phyloP scores from a whole-genome alignment of 2,888 invertebrate genomes.

The Buathra laborator region DNA sequence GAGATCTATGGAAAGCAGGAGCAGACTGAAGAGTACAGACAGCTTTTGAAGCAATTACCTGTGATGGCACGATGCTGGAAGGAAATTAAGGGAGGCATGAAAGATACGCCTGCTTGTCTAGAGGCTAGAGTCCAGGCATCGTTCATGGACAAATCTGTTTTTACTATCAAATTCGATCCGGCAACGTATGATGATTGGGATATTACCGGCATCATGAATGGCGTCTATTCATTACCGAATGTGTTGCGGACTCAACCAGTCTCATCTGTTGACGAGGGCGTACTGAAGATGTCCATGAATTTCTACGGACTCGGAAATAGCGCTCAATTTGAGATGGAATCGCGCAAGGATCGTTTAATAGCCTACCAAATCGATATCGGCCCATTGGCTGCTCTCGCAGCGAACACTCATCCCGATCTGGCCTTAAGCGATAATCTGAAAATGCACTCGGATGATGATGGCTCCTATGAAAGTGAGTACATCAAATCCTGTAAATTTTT shows the following conservation, averaged over 20 bases:
- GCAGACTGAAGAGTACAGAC: conserved; percentile 86
- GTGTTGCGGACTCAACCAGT: not conserved
- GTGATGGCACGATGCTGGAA: conserved; percentile 82
- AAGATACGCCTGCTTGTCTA: conserved; percentile 87
- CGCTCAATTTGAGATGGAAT: not conserved
- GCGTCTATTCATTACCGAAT: not conserved
- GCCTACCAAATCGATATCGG: not conserved
- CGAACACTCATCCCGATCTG: conserved; percentile 46
- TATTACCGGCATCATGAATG: not conserved
- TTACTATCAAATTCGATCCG: conserved; percentile 86
- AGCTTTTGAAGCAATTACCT: conserved; percentile 84
- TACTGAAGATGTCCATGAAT: not conserved
- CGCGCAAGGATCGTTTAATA: not conserved
- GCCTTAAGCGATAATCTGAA: conserved; percentile 6
- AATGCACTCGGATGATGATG: conserved; percentile 15
- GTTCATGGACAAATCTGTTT: conserved; percentile 86
- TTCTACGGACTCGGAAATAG: not conserved
- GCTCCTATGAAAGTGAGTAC: conserved; percentile 41
- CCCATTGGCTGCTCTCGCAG: not conserved
- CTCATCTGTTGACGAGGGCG: not conserved
- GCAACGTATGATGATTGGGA: rapidly evolving
- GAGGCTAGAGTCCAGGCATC: conserved; percentile 87
- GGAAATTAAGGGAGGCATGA: conserved; percentile 87
- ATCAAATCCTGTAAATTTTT: not conserved
- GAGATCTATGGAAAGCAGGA: conserved; percentile 85